Evolutionary conservation across 2,797 vertebrate genomes (phyloP).

Genomic region (Poecilia wingei): DNA sequence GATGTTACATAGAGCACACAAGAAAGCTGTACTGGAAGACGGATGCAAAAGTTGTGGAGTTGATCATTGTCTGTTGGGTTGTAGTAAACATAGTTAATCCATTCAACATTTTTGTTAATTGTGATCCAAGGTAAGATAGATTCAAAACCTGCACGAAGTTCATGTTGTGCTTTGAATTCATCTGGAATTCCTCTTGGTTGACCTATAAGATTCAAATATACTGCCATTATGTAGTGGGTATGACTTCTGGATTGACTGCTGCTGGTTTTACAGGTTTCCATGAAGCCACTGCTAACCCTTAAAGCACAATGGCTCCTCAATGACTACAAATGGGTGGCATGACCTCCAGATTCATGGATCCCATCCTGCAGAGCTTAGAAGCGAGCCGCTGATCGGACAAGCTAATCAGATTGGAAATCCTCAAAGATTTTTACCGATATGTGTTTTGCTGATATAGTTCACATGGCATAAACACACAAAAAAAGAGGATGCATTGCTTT

Average conservation of each 20-base stretch:
- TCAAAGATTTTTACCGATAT: neutral
- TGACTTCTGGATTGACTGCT: neutral
- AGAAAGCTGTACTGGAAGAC: neutral
- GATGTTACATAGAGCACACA: neutral
- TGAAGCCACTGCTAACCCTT: neutral
- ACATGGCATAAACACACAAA: neutral
- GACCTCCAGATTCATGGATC: neutral
- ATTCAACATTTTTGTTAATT: no score
- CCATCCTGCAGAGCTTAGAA: neutral
- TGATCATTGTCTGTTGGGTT: no score
- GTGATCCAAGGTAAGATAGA: no score
- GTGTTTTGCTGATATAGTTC: no score
- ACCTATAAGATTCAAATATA: no score
- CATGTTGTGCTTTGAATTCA: no score
- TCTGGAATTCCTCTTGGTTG: no score
- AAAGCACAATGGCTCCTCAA: neutral
- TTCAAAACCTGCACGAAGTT: no score
- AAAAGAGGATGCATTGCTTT: neutral
- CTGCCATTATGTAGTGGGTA: neutral
- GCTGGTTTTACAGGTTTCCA: neutral
- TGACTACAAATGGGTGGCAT: neutral
- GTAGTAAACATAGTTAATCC: no score
- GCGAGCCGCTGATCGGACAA: neutral
- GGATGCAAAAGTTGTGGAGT: neutral
- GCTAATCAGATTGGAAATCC: neutral